Percentiles rank a stretch among this genome's conserved stretches.
Evolutionary conservation across 2,113 vertebrate genomes (phyloP).

Genomic region (Corythoichthys intestinalis): DNA sequence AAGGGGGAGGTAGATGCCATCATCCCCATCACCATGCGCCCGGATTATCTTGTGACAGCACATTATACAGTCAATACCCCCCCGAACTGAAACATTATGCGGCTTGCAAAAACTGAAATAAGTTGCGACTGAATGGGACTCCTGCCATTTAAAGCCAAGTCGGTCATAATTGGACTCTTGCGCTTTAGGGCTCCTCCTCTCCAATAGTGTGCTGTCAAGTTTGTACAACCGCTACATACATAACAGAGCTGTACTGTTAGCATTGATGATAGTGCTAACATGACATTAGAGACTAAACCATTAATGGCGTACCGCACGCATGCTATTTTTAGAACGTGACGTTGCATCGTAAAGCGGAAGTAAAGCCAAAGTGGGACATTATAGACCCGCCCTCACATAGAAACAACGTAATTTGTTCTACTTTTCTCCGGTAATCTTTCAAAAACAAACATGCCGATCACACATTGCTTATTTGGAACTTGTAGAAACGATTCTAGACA

Average conservation of each 20-base stretch:
- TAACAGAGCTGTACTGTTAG: neutral
- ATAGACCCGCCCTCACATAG: no score
- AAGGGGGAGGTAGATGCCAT: slow-evolving; percentile 17
- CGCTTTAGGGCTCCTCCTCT: neutral
- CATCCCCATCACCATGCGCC: neutral
- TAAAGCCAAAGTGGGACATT: no score
- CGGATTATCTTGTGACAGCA: neutral
- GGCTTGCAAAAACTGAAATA: neutral
- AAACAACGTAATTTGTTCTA: no score
- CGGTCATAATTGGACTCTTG: neutral
- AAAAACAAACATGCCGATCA: no score
- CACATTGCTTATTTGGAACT: no score
- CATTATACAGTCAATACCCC: neutral
- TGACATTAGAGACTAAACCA: no score
- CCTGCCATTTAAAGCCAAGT: neutral
- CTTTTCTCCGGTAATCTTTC: no score
- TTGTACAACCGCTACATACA: neutral
- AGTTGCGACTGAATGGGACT: neutral
- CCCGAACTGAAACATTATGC: neutral
- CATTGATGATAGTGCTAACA: neutral
- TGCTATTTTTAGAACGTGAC: no score
- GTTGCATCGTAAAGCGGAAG: no score
- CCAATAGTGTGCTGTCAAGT: no score
- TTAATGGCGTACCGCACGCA: neutral
- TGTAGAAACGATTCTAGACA: no score